These are phyloP conservation scores for Hippotragus niger DNA, from an alignment of 2,113 vertebrate species.

Conservation along the genomic window DNA sequence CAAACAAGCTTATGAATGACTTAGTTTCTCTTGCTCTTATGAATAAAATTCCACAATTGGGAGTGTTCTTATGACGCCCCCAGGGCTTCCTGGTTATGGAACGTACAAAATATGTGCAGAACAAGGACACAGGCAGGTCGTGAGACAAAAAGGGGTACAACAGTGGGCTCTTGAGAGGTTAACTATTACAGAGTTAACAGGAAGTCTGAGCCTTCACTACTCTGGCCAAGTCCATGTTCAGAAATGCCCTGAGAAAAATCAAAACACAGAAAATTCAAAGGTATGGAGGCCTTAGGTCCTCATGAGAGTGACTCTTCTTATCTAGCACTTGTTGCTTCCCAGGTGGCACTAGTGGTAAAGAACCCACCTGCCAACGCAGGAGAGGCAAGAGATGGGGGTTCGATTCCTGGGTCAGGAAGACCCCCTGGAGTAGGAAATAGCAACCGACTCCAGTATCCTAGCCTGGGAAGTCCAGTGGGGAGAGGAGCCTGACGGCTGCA, in stretches of 20 bases:
- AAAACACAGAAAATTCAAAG: neutral
- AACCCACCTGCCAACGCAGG: neutral
- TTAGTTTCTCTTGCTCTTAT: neutral
- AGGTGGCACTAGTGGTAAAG: neutral
- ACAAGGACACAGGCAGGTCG: neutral
- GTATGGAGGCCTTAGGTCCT: neutral
- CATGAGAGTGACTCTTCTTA: neutral
- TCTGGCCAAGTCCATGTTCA: neutral
- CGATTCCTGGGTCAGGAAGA: neutral
- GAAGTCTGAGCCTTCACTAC: neutral
- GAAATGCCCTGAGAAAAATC: neutral
- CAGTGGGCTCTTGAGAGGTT: neutral
- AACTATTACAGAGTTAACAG: neutral
- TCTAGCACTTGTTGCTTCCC: neutral
- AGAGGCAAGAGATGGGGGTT: neutral
- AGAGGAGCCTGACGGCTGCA: neutral
- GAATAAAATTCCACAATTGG: neutral
- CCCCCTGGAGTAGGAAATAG: neutral
- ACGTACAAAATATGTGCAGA: neutral
- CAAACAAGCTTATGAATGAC: conserved; percentile 32
- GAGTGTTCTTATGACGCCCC: neutral
- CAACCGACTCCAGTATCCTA: neutral
- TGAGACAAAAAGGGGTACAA: neutral
- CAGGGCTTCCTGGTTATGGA: neutral
- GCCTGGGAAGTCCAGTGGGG: neutral